A percentile compares a stretch with the other conserved stretches of the same genome.
phyloP scores from a whole-genome alignment of 1,140 invertebrate species.

The Muscidifurax raptorellus region DNA sequence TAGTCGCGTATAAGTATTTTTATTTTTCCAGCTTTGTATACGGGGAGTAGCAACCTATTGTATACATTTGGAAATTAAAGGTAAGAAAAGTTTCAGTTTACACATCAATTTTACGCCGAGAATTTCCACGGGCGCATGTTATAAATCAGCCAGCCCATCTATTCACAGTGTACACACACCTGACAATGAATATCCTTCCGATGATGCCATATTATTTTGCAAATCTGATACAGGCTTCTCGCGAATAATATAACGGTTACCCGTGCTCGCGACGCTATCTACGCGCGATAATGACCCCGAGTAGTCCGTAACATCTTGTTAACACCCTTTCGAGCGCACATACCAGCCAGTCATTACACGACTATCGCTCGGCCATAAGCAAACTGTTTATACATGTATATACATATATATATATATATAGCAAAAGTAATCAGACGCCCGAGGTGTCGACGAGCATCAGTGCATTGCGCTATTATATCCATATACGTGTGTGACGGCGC shows the following conservation, averaged over 20 bases:
- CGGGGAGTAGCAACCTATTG: too few relatives aligned
- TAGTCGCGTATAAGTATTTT: neutral
- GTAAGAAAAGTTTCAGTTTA: too few relatives aligned
- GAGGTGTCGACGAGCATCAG: conserved; percentile 5
- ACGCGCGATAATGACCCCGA: neutral
- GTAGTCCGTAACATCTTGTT: conserved; percentile 27
- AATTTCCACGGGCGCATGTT: too few relatives aligned
- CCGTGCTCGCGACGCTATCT: too few relatives aligned
- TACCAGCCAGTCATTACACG: conserved; percentile 18
- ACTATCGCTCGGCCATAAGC: neutral
- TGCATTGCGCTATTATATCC: conserved; percentile 1
- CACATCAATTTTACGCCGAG: too few relatives aligned
- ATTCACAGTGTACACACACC: neutral
- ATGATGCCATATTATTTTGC: conserved; percentile 11
- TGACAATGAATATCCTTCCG: too few relatives aligned
- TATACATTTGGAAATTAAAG: too few relatives aligned
- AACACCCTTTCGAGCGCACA: neutral
- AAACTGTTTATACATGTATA: conserved; percentile 29
- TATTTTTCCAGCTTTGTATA: too few relatives aligned
- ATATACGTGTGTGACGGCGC: neutral
- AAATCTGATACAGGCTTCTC: neutral
- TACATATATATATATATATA: too few relatives aligned
- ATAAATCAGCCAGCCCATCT: too few relatives aligned
- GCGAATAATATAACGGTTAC: conserved; percentile 21
- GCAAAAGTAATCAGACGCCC: conserved; percentile 22